phyloP scores from a whole-genome alignment of 1,140 invertebrate species.

The Apis laboriosa region DNA sequence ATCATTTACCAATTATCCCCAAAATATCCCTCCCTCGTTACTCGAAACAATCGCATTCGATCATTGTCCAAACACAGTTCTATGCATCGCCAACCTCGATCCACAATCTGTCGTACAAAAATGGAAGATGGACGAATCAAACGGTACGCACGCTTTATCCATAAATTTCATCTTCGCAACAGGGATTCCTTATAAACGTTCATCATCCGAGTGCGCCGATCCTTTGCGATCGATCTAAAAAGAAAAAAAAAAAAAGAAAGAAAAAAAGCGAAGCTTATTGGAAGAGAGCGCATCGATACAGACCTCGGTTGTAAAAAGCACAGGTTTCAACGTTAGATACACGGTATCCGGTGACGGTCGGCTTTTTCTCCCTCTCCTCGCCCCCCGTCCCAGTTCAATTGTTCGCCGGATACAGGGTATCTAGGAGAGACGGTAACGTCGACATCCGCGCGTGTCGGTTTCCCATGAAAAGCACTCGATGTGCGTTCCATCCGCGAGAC shows the following conservation, averaged over 20 bases:
- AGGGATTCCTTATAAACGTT: background rate
- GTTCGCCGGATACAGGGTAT: conserved; percentile 24
- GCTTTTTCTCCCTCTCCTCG: background rate
- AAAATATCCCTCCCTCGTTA: too few relatives aligned
- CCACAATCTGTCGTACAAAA: background rate
- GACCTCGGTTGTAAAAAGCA: background rate
- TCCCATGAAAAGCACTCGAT: conserved; percentile 52
- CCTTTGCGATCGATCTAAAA: background rate
- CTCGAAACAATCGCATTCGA: too few relatives aligned
- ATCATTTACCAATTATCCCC: too few relatives aligned
- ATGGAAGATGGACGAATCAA: background rate
- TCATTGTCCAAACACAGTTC: too few relatives aligned
- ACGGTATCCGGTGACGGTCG: conserved; percentile 9
- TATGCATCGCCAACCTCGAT: too few relatives aligned
- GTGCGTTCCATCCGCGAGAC: conserved; percentile 55
- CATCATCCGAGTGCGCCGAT: background rate
- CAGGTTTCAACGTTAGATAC: conserved; percentile 29
- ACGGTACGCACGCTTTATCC: too few relatives aligned
- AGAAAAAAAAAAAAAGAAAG: background rate
- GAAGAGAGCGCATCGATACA: background rate
- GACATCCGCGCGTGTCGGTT: background rate
- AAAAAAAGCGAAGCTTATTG: conserved; percentile 30
- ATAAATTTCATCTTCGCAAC: background rate
- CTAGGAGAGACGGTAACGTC: conserved; percentile 38
- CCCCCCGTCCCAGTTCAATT: conserved; percentile 39